phyloP scores from a whole-genome alignment of 2,888 invertebrate genomes.

The Tetrapedia diversipes region DNA sequence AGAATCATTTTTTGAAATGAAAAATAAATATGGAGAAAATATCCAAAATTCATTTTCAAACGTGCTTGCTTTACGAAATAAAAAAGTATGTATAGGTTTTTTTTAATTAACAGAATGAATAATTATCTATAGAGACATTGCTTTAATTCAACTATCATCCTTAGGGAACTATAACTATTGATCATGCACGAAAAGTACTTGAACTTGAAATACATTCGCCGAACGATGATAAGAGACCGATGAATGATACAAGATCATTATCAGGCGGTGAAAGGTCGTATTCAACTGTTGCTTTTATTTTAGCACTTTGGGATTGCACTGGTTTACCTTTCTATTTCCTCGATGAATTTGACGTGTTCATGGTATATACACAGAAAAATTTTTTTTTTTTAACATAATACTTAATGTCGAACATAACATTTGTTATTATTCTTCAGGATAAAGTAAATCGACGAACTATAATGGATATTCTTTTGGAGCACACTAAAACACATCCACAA shows the following conservation, averaged over 20 bases:
- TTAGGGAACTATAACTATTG: conserved; percentile 85
- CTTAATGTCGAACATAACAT: not conserved
- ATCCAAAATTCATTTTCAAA: conserved; percentile 84
- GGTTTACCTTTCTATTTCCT: conserved; percentile 96
- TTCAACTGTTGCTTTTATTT: conserved; percentile 96
- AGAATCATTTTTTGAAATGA: conserved; percentile 78
- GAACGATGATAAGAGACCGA: conserved; percentile 83
- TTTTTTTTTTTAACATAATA: no score
- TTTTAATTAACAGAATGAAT: not conserved
- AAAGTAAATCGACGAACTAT: conserved; percentile 91
- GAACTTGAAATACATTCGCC: conserved; percentile 85
- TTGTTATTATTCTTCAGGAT: conserved; percentile 84
- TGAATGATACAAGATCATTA: conserved; percentile 87
- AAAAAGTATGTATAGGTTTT: conserved; percentile 83
- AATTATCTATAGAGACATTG: not conserved
- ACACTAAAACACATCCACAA: conserved; percentile 87
- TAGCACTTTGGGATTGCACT: conserved; percentile 96
- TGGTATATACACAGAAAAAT: conserved; percentile 89
- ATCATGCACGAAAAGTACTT: conserved; percentile 83
- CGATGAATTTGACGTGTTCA: conserved; percentile 98
- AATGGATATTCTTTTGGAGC: conserved; percentile 90
- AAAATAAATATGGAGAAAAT: conserved; percentile 80
- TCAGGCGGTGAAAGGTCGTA: conserved; percentile 98
- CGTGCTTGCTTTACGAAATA: conserved; percentile 85
- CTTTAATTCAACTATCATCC: conserved; percentile 23